Conservation (phyloP, 1,140 invertebrate species). For the Mya arenaria region DNA sequence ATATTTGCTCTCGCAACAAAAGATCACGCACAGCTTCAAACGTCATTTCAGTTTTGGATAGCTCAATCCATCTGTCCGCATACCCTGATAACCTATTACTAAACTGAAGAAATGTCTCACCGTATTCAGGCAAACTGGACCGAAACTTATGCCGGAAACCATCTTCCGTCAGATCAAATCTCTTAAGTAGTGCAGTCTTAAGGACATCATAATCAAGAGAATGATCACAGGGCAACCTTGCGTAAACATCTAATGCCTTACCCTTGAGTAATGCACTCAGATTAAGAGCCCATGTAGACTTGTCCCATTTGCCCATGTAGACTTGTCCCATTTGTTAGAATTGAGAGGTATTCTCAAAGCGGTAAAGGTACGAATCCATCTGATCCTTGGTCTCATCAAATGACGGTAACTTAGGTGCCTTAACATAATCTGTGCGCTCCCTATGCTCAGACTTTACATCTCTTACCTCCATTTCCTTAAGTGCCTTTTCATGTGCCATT, state of each 20-base stretch:
- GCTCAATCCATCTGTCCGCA: not conserved
- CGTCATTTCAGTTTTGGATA: not conserved
- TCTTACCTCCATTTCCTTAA: no score
- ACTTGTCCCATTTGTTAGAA: no score
- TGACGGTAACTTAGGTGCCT: no score
- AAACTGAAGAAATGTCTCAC: not conserved
- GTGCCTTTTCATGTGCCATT: no score
- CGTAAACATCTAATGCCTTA: conserved; percentile 27
- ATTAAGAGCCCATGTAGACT: not conserved
- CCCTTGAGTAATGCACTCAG: conserved; percentile 28
- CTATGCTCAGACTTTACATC: no score
- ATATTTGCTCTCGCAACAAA: not conserved
- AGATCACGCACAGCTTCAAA: not conserved
- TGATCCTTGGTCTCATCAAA: no score
- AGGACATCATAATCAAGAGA: not conserved
- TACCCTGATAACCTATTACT: not conserved
- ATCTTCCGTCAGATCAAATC: conserved; percentile 6
- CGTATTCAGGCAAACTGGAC: not conserved
- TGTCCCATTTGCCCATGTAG: not conserved
- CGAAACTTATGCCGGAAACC: conserved; percentile 25
- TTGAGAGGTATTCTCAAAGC: conserved; percentile 50
- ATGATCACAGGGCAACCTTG: not conserved
- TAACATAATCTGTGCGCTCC: no score
- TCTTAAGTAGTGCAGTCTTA: conserved; percentile 17
- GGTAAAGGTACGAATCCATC: not conserved